These are phyloP conservation scores for Lutraria lutraria DNA, from an alignment of 2,888 invertebrate genomes.

Conservation along the genomic window DNA sequence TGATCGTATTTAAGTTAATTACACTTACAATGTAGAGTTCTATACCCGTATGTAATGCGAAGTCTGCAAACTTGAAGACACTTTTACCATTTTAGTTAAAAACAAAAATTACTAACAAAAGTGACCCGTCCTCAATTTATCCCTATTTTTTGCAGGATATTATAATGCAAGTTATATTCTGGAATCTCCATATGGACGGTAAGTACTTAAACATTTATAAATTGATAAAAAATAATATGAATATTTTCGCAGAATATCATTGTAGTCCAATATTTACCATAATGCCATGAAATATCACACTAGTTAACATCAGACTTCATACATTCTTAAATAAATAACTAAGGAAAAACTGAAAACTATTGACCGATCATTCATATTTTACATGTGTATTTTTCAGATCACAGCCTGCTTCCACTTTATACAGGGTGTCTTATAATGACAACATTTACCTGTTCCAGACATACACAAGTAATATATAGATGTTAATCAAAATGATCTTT, in stretches of 20 bases:
- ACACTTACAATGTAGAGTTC: too few species aligned
- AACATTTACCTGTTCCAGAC: slow-evolving; percentile 75
- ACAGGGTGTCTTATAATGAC: slow-evolving; percentile 64
- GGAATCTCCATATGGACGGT: slow-evolving; percentile 75
- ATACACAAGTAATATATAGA: slow-evolving; percentile 66
- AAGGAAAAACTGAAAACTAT: neutral
- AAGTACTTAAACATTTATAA: slow-evolving; percentile 16
- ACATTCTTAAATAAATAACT: too few species aligned
- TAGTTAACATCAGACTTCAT: too few species aligned
- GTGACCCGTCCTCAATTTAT: neutral
- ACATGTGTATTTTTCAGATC: slow-evolving; percentile 48
- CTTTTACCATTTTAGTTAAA: neutral
- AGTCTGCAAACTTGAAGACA: too few species aligned
- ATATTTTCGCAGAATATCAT: too few species aligned
- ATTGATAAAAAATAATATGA: neutral
- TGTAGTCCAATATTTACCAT: too few species aligned
- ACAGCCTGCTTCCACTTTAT: slow-evolving; percentile 31
- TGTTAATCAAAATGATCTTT: too few species aligned
- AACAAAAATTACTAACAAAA: neutral
- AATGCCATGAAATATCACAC: too few species aligned
- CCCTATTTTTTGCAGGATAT: slow-evolving; percentile 60
- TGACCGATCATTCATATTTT: neutral
- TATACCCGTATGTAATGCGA: neutral
- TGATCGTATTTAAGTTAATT: too few species aligned
- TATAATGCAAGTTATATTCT: slow-evolving; percentile 74